Evolutionary conservation across 2,888 invertebrate species (phyloP).

Genomic region (Silvanus unidentatus): DNA sequence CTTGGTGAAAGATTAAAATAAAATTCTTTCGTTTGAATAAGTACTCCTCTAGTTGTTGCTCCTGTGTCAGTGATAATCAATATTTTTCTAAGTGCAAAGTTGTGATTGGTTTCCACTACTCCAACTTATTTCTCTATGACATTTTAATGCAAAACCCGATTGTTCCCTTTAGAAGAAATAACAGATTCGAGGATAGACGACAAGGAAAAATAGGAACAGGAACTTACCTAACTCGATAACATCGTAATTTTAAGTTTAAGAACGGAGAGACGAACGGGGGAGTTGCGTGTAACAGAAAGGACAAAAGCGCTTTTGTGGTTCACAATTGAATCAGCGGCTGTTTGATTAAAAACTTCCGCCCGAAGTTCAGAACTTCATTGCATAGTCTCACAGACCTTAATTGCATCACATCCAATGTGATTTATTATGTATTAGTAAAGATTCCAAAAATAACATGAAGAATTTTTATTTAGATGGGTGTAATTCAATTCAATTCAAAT

Average conservation of each 20-base stretch:
- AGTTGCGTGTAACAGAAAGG: slow-evolving; percentile 35
- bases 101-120: no score
- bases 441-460: slow-evolving; percentile 19
- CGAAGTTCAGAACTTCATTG: slow-evolving; percentile 38
- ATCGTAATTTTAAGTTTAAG: slow-evolving; percentile 40
- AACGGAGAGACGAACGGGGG: slow-evolving; percentile 23
- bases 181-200: slow-evolving; percentile 15
- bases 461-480: neutral
- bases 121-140: no score
- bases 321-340: slow-evolving; percentile 40
- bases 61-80: no score
- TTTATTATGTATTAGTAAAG: slow-evolving; percentile 37
- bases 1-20: no score
- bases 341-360: slow-evolving; percentile 39
- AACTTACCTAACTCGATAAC: slow-evolving; percentile 37
- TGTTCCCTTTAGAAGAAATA: neutral
- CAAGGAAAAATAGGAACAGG: slow-evolving; percentile 17
- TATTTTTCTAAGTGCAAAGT: no score
- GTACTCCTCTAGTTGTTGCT: no score
- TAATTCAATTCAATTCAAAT: no score
- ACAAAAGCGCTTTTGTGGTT: slow-evolving; percentile 38
- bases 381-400: slow-evolving; percentile 34
- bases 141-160: no score
- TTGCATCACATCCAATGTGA: slow-evolving; percentile 39
- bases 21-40: no score